phyloP scores from a whole-genome alignment of 1,140 invertebrate species.

The Drosophila bocqueti region DNA sequence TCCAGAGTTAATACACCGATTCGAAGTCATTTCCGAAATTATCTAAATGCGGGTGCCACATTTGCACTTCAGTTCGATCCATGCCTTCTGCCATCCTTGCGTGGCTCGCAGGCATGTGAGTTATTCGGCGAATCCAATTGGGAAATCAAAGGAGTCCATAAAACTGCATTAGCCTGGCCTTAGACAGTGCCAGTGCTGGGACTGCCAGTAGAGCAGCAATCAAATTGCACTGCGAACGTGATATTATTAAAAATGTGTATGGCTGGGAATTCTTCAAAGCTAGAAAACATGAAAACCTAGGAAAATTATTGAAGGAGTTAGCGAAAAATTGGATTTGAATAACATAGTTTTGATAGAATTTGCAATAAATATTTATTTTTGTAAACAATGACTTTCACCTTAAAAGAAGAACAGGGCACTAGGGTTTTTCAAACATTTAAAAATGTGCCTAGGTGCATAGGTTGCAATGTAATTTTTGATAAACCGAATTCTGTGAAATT shows the following conservation, averaged over 20 bases:
- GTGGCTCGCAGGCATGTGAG: constrained; percentile 25
- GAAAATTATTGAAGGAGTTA: background rate
- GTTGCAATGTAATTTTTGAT: no score
- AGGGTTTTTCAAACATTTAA: no score
- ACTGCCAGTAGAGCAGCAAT: background rate
- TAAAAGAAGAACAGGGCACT: no score
- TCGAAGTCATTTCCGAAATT: constrained; percentile 21
- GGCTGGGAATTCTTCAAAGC: background rate
- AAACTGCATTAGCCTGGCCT: constrained; percentile 18
- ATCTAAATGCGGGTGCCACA: constrained; percentile 23
- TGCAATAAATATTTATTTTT: background rate
- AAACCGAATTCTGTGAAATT: no score
- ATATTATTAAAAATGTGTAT: background rate
- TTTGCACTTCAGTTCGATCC: constrained; percentile 30
- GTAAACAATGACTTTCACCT: no score
- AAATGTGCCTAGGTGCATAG: no score
- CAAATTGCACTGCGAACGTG: constrained; percentile 6
- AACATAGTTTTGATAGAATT: background rate
- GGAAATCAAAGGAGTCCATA: constrained; percentile 16
- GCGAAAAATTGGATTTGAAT: background rate
- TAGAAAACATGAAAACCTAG: background rate
- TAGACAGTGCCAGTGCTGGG: constrained; percentile 9
- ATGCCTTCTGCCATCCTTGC: constrained; percentile 1
- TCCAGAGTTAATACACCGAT: constrained; percentile 11
- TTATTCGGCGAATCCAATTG: constrained; percentile 20